These are phyloP conservation scores for Acomys russatus DNA, from an alignment of 2,797 vertebrate genomes.

Conservation along the genomic window DNA sequence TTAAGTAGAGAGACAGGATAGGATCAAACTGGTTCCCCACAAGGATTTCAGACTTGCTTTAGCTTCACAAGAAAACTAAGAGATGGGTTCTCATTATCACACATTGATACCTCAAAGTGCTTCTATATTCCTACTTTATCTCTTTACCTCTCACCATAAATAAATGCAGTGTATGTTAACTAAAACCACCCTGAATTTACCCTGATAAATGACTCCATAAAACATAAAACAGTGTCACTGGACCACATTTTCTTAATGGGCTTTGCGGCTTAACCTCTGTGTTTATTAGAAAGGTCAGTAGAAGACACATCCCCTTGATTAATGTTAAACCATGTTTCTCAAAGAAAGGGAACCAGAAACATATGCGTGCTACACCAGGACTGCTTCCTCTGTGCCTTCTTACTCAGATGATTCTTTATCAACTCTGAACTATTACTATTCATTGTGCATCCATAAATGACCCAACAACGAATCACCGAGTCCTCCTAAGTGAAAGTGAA, in stretches of 20 bases:
- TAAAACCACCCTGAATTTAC: conserved; percentile 17
- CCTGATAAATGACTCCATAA: neutral
- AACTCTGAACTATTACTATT: neutral
- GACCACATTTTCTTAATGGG: neutral
- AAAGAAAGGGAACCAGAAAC: neutral
- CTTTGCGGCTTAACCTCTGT: neutral
- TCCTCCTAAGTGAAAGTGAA: neutral
- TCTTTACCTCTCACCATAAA: neutral
- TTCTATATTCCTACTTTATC: neutral
- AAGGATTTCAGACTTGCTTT: neutral
- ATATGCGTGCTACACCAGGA: neutral
- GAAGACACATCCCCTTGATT: neutral
- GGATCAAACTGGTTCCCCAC: neutral
- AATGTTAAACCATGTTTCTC: neutral
- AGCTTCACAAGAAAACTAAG: neutral
- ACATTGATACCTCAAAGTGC: neutral
- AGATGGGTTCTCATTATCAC: neutral
- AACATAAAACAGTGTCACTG: neutral
- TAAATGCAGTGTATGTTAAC: neutral
- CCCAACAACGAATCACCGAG: neutral
- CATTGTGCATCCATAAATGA: neutral
- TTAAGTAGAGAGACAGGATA: neutral
- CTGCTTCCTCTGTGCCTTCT: neutral
- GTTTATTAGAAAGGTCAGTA: neutral
- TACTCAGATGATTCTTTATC: conserved; percentile 5